Percentiles rank a stretch among this genome's conserved stretches.
Evolutionary conservation across 2,888 invertebrate species (phyloP).

Genomic region (Philereme vetulata): DNA sequence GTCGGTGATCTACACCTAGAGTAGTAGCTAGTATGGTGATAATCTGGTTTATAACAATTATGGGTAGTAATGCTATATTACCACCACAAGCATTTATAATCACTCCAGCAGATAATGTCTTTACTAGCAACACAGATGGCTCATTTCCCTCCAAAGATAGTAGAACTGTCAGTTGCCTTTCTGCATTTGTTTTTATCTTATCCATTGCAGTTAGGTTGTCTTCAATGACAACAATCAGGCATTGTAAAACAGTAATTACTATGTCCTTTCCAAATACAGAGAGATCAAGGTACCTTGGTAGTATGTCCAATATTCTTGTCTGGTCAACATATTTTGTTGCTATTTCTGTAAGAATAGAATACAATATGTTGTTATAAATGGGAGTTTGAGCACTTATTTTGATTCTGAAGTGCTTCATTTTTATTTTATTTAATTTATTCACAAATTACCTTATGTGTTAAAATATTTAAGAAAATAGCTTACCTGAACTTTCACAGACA

Average conservation of each 20-base stretch:
- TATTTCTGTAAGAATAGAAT: conserved; percentile 55
- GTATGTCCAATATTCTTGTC: conserved; percentile 83
- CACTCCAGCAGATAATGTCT: conserved; percentile 84
- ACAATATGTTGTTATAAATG: too few relatives aligned
- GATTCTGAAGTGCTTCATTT: too few relatives aligned
- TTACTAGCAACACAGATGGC: conserved; percentile 75
- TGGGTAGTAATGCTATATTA: conserved; percentile 66
- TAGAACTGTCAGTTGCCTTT: conserved; percentile 68
- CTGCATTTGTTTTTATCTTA: conserved; percentile 78
- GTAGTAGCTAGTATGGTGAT: conserved; percentile 78
- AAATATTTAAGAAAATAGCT: neutral
- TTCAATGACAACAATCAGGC: conserved; percentile 88
- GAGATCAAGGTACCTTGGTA: conserved; percentile 85
- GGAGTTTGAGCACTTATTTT: too few relatives aligned
- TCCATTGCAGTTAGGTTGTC: conserved; percentile 85
- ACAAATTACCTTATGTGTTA: neutral
- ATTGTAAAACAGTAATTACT: conserved; percentile 85
- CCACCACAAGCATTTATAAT: conserved; percentile 80
- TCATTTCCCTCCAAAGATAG: conserved; percentile 67
- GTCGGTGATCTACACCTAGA: conserved; percentile 81
- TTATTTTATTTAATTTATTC: too few relatives aligned
- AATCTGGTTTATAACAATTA: conserved; percentile 75
- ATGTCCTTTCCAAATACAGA: conserved; percentile 83
- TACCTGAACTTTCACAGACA: conserved; percentile 87
- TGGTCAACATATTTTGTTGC: conserved; percentile 87